Evolutionary conservation across 2,797 vertebrate species (phyloP).

Genomic region (Sorex maritimensis): DNA sequence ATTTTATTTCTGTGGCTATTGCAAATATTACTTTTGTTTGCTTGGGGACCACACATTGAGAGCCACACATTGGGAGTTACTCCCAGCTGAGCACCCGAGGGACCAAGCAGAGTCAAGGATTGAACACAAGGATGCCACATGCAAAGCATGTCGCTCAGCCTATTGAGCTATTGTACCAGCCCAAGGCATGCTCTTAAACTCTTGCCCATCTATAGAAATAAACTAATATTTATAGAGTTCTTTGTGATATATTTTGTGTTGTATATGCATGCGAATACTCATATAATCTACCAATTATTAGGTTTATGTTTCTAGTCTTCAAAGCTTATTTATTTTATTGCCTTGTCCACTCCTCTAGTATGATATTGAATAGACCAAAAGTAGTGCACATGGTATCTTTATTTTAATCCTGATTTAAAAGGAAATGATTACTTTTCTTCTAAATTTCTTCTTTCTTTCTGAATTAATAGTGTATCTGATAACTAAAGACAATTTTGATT

Average conservation of each 20-base stretch:
- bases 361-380: neutral
- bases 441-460: neutral
- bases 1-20: neutral
- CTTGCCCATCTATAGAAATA: neutral
- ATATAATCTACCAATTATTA: neutral
- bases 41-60: no score
- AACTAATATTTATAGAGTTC: neutral
- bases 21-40: neutral
- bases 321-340: neutral
- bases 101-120: no score
- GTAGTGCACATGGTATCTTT: neutral
- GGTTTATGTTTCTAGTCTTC: neutral
- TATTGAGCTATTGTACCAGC: no score
- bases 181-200: neutral
- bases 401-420: no score
- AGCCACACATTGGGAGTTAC: no score
- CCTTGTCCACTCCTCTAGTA: neutral
- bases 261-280: neutral
- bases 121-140: no score
- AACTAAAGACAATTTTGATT: slow-evolving; percentile 29
- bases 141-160: no score
- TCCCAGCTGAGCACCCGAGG: no score
- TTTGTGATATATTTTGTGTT: neutral
- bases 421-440: neutral
- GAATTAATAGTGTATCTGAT: neutral